These are phyloP conservation scores for Mobula birostris DNA, from an alignment of 2,113 vertebrate genomes.

Conservation along the genomic window DNA sequence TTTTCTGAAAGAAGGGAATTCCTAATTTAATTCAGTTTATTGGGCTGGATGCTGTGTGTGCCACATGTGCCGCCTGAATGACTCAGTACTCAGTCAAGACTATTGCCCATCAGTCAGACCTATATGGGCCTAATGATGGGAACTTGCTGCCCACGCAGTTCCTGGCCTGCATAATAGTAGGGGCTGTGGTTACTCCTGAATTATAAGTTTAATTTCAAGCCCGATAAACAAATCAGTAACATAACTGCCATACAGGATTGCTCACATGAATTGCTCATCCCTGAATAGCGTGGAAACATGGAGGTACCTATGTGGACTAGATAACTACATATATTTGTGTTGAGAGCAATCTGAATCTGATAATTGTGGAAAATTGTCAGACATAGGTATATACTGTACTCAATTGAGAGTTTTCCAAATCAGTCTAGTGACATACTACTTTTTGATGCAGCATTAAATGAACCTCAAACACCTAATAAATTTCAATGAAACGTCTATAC, in stretches of 20 bases:
- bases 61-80: background rate
- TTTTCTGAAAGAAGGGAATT: background rate
- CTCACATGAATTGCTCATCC: background rate
- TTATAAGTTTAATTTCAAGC: background rate
- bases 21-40: background rate
- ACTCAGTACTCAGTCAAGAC: background rate
- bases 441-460: background rate
- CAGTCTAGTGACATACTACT: background rate
- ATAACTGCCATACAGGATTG: background rate
- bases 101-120: background rate
- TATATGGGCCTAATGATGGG: background rate
- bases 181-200: background rate
- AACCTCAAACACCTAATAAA: no score
- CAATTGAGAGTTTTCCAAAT: background rate
- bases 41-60: no score
- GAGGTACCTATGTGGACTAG: background rate
- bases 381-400: background rate
- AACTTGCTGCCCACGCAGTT: background rate
- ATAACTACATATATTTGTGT: background rate
- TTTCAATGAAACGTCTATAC: no score
- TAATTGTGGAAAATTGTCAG: background rate
- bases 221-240: background rate
- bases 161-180: background rate
- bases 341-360: background rate
- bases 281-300: background rate